phyloP scores from a whole-genome alignment of 1,140 invertebrate genomes.

The Ladona fulva region DNA sequence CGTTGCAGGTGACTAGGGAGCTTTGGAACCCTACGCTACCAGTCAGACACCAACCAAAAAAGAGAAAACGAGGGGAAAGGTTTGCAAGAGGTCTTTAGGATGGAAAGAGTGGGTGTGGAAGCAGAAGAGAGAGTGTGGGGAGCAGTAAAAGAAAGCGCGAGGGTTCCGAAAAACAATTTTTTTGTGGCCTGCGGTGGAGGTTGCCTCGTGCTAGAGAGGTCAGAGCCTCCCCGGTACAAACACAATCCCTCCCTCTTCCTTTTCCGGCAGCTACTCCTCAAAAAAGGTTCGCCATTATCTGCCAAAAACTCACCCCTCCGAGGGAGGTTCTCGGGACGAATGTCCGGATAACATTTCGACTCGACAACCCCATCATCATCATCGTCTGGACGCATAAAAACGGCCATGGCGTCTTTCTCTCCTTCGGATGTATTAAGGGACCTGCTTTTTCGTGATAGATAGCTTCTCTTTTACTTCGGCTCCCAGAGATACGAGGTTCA shows the following conservation, averaged over 20 bases:
- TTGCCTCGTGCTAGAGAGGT: background rate
- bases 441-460: too few species aligned
- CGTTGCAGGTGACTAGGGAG: too few species aligned
- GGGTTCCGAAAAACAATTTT: constrained; percentile 2
- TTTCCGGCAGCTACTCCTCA: background rate
- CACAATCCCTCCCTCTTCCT: background rate
- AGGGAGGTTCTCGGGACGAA: background rate
- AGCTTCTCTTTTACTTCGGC: too few species aligned
- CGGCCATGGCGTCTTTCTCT: too few species aligned
- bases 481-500: too few species aligned
- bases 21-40: too few species aligned
- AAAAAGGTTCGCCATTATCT: constrained; percentile 1
- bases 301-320: background rate
- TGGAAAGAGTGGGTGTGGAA: background rate
- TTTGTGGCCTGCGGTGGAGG: background rate
- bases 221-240: background rate
- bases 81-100: background rate
- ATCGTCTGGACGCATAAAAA: too few species aligned
- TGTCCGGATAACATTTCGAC: background rate
- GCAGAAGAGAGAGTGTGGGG: background rate
- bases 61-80: background rate
- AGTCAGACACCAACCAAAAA: too few species aligned
- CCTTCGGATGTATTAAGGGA: too few species aligned
- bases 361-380: background rate
- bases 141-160: background rate